A percentile compares a stretch with the other conserved stretches of the same genome.
Conservation (phyloP, 2,113 vertebrate species). For the Xiphophorus hellerii region DNA sequence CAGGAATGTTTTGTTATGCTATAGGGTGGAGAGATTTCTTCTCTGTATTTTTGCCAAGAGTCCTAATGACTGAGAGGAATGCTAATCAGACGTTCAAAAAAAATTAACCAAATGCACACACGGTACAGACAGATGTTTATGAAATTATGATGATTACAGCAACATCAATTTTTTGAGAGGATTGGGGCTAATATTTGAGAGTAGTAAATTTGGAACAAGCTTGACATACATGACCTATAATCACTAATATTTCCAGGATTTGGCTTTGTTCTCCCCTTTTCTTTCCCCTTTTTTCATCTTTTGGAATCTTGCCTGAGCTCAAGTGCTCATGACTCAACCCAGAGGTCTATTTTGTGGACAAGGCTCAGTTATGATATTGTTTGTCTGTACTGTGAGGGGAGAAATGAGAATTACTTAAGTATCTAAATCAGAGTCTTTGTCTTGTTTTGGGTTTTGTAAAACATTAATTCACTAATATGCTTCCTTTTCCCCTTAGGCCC, state of each 20-base stretch:
- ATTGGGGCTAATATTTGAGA: conserved; percentile 31
- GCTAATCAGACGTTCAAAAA: conserved; percentile 78
- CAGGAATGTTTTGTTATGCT: conserved; percentile 67
- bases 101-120: conserved; percentile 67
- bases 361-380: conserved; percentile 67
- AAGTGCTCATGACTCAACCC: conserved; percentile 63
- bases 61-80: conserved; percentile 77
- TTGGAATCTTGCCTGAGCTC: conserved; percentile 45
- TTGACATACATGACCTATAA: conserved; percentile 60
- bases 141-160: conserved; percentile 59
- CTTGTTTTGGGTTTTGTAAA: conserved; percentile 24
- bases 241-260: conserved; percentile 74
- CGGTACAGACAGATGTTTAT: conserved; percentile 72
- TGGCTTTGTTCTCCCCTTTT: conserved; percentile 33
- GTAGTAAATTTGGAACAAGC: conserved; percentile 23
- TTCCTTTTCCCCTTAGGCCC: conserved; percentile 47
- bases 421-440: conserved; percentile 67
- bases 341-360: conserved; percentile 69
- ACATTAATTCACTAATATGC: conserved; percentile 48
- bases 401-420: conserved; percentile 54
- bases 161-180: conserved; percentile 30
- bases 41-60: conserved; percentile 44
- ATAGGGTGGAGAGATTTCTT: conserved; percentile 60
- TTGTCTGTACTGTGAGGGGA: conserved; percentile 73
- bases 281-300: conserved; percentile 46